Conservation (phyloP, 2,113 vertebrate genomes). For the Rhinoderma darwinii region DNA sequence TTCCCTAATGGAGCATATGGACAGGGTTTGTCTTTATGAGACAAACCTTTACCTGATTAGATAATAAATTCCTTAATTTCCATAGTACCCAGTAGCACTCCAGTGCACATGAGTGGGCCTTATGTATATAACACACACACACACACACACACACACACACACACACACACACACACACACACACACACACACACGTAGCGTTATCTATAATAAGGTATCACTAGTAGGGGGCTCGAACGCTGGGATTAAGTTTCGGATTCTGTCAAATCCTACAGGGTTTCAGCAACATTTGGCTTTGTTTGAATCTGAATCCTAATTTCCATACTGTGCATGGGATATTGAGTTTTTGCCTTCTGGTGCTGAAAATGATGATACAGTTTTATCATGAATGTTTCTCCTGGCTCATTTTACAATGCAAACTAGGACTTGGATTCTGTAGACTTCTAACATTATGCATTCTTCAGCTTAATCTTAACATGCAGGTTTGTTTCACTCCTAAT, state of each 20-base stretch:
- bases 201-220: not conserved
- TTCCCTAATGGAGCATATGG: not conserved
- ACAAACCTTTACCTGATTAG: not conserved
- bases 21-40: not conserved
- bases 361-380: not conserved
- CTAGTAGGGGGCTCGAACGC: not conserved
- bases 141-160: no score
- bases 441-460: not conserved
- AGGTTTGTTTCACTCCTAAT: not conserved
- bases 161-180: no score
- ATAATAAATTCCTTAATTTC: not conserved
- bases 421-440: not conserved
- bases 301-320: not conserved
- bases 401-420: constrained; percentile 9
- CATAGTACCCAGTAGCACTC: not conserved
- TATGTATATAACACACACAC: not conserved
- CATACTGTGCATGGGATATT: no score
- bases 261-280: not conserved
- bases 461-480: not conserved
- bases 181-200: not conserved
- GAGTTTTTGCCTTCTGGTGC: not conserved
- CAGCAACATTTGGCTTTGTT: not conserved
- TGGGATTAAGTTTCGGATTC: not conserved
- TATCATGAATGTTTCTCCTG: not conserved
- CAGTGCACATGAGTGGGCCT: not conserved